phyloP scores from a whole-genome alignment of 2,113 vertebrate genomes.

The Ovibos moschatus region DNA sequence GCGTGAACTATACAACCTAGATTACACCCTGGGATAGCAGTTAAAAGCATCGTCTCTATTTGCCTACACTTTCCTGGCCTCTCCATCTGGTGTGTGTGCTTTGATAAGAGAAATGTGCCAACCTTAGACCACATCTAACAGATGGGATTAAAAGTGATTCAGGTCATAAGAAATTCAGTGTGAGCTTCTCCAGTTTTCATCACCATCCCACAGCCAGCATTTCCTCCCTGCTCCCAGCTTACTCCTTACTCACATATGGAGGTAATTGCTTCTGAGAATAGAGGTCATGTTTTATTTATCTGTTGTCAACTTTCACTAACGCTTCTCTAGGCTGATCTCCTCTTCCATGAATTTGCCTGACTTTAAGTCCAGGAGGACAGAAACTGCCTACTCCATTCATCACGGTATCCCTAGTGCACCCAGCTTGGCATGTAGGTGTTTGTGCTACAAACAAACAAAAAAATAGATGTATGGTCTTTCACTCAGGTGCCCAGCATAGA shows the following conservation, averaged over 20 bases:
- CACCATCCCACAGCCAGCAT: background rate
- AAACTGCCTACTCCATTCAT: background rate
- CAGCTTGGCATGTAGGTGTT: background rate
- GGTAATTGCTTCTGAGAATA: background rate
- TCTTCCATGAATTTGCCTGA: background rate
- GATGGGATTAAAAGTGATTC: background rate
- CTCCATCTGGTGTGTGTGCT: background rate
- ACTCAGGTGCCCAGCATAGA: background rate
- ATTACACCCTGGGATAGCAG: background rate
- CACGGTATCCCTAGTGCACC: fast-evolving
- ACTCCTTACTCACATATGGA: background rate
- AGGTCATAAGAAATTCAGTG: background rate
- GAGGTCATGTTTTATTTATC: background rate
- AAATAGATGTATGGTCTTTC: background rate
- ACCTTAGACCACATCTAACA: background rate
- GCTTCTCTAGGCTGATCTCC: background rate
- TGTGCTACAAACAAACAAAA: background rate
- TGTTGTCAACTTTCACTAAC: background rate
- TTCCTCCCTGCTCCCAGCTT: background rate
- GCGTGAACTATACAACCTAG: background rate
- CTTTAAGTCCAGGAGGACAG: background rate
- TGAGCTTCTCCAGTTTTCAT: background rate
- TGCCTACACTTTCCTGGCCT: background rate
- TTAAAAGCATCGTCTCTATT: background rate
- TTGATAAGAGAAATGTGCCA: background rate